phyloP scores from a whole-genome alignment of 2,888 invertebrate species.

The Xylocampa areola region DNA sequence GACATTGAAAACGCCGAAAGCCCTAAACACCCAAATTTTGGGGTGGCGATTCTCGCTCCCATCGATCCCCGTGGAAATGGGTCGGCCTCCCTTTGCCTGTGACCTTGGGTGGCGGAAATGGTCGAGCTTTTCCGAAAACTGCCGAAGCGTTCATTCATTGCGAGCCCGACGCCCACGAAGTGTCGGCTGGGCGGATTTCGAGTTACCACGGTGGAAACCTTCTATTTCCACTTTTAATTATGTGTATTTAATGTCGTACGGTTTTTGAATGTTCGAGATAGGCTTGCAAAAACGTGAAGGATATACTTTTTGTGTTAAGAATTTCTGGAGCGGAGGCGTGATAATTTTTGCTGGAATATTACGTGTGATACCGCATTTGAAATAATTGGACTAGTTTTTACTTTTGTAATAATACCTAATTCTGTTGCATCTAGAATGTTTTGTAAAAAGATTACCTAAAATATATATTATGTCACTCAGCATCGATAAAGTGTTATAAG shows the following conservation, averaged over 20 bases:
- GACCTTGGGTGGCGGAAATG: constrained; percentile 79
- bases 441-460: too few species aligned
- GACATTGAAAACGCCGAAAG: constrained; percentile 86
- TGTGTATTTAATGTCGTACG: constrained; percentile 60
- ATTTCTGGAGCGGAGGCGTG: not conserved
- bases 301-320: not conserved
- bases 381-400: not conserved
- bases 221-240: constrained; percentile 63
- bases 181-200: constrained; percentile 60
- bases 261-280: constrained; percentile 49
- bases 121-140: constrained; percentile 77
- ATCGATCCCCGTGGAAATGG: constrained; percentile 87
- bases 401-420: not conserved
- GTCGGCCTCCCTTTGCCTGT: constrained; percentile 74
- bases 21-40: constrained; percentile 73
- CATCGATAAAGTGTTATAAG: too few species aligned
- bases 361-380: not conserved
- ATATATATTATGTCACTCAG: too few species aligned
- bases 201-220: constrained; percentile 56
- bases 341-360: constrained; percentile 1
- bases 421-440: too few species aligned
- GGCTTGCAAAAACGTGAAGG: constrained; percentile 3
- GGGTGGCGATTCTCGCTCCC: constrained; percentile 79
- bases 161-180: constrained; percentile 66
- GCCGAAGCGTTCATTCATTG: constrained; percentile 84